Base-by-base conservation (phyloP, 2,113 vertebrate genomes). In the Pogonocichla stellata region DNA sequence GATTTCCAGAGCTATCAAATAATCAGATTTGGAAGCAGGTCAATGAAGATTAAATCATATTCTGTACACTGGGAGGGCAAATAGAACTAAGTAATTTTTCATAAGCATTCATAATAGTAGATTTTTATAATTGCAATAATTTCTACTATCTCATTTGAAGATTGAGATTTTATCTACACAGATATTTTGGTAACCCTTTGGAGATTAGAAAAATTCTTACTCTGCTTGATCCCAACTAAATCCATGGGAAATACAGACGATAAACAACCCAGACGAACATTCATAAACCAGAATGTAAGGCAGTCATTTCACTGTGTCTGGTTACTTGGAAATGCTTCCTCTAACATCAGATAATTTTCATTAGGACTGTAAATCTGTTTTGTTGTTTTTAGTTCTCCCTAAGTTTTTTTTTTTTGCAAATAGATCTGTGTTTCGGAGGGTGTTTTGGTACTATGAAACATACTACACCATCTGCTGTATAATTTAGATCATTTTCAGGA, bases 31-130 rank as follows among this genome's bases (percentile, higher is more conserved):
- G 40, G 67, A 91, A 94, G 10, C 6, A 87, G 8, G 7, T 2
- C 0, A 0, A 31, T 66, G 38, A 28, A 85, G 34, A 28, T 47
- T 81, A 81, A 79, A 19, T 1, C 2, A 56, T 26, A n/a, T 64
- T 70, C 31, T n/a, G 25, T 64, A 48, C 8, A 53, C 6, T 43
- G 6, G 5, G 20, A 58, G 36, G 61, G 4, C 8, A 47, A 84
- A 69, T 19, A 51, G 5, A 84, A 86, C 67, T 69, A 77, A 54
- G 2, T 43, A n/a, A 0, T 57, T 73, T 86, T 64, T 66, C 24
- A 56, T 72, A 65, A 60, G 38, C 53, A 22, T 80, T 80, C 3
- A 33, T 34, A 88, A 40, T 31, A 31, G 5, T 36, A n/a, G 2
- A n/a, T 65, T 69, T 78, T 78, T 84, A 20, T 60, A 72, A 75